Conservation (phyloP, 1,140 invertebrate species). For the Penaeus chinensis region DNA sequence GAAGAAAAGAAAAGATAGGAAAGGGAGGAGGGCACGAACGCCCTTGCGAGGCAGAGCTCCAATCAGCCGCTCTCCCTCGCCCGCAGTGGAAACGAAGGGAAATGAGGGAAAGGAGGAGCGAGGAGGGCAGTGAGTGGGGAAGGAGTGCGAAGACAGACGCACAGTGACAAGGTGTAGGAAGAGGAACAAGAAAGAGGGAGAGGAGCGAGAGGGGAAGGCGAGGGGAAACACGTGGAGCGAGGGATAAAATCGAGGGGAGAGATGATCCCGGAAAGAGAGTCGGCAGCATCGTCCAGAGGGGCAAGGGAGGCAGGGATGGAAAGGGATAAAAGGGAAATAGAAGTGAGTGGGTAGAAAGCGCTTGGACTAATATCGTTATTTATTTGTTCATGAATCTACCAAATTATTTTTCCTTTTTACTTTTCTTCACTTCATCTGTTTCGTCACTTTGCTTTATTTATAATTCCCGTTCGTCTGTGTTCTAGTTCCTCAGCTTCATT, state of each 20-base stretch:
- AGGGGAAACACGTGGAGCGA: neutral
- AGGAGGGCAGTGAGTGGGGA: neutral
- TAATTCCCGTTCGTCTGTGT: too few relatives aligned
- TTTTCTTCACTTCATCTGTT: too few relatives aligned
- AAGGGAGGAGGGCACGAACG: neutral
- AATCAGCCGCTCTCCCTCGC: neutral
- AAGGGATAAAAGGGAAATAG: neutral
- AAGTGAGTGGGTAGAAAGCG: neutral
- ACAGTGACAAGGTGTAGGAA: neutral
- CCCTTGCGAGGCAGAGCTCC: neutral
- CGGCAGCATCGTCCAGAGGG: neutral
- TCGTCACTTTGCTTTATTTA: too few relatives aligned
- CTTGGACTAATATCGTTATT: neutral
- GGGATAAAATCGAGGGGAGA: conserved; percentile 7
- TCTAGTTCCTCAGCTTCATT: too few relatives aligned
- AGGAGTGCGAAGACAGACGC: neutral
- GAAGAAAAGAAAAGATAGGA: neutral
- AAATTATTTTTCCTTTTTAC: too few relatives aligned
- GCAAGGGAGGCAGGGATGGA: neutral
- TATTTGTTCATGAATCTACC: too few relatives aligned
- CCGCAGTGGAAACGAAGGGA: neutral
- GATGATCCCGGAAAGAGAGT: neutral
- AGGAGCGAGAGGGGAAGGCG: neutral
- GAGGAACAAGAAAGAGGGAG: neutral
- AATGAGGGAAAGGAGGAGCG: too few relatives aligned